A percentile compares a stretch with the other conserved stretches of the same genome.
phyloP scores from a whole-genome alignment of 2,797 vertebrate genomes.

The Enoplosus armatus region DNA sequence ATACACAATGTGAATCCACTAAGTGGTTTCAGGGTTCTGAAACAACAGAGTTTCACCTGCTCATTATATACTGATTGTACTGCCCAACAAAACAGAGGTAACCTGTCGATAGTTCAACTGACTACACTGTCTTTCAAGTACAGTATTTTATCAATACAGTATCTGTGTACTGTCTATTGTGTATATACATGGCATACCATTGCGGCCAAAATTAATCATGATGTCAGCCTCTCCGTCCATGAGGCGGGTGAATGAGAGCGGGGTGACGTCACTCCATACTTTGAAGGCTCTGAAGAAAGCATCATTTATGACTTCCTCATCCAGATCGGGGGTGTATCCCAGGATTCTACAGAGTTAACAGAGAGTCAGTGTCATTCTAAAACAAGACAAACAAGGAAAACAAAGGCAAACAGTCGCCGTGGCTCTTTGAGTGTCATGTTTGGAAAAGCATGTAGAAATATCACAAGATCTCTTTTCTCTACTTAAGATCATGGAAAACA shows the following conservation, averaged over 20 bases:
- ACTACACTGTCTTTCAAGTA: neutral
- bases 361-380: slow-evolving; percentile 5
- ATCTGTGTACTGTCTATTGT: neutral
- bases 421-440: slow-evolving; percentile 8
- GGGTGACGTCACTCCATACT: slow-evolving; percentile 97
- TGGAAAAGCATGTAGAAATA: neutral
- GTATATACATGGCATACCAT: slow-evolving; percentile 85
- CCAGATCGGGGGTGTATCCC: slow-evolving; percentile 93
- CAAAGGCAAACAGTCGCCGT: neutral
- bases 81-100: neutral
- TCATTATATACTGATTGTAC: slow-evolving; percentile 2
- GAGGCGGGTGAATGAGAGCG: slow-evolving; percentile 90
- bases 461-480: neutral
- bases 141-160: neutral
- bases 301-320: slow-evolving; percentile 94
- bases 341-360: slow-evolving; percentile 88
- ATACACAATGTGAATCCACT: neutral
- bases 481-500: slow-evolving; percentile 29
- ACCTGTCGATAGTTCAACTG: neutral
- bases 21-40: neutral
- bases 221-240: slow-evolving; percentile 98
- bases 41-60: neutral
- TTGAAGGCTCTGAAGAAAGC: slow-evolving; percentile 96
- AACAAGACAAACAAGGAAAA: slow-evolving; percentile 3
- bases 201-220: slow-evolving; percentile 98